Evolutionary conservation across 2,113 vertebrate genomes (phyloP), one percentile per base, ranked within the genome.

Genomic region (Sciurus niger): DNA sequence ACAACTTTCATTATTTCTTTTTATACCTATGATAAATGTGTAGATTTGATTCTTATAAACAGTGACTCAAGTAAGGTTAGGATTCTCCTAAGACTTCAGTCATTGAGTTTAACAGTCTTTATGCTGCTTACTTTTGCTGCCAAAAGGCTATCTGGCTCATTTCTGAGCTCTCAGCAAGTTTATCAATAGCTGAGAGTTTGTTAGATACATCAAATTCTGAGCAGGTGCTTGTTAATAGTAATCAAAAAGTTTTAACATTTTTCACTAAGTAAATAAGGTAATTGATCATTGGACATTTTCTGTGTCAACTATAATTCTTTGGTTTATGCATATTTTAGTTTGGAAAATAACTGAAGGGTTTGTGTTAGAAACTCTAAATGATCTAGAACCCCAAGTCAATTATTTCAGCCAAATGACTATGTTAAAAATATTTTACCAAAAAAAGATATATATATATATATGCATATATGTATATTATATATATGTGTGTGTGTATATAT

Each of bases 321-420:
- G 10, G 58, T 89, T 89, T 82, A 18, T 83, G 9, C 18, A 80
- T 96, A 37, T 79, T 93, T 86, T 90, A 84, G 25, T 84, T 63
- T 84, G 76, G 46, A 79, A 97, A 82, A 85, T 93, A 95, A 65
- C 76, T 70, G 30, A 86, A 97, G 40, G 70, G 53, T 94, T 90
- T 90, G 63, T 68, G 34, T 82, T 96, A 85, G 77, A 85, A 85
- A 70, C 16, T 60, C 43, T 53, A 95, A 55, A 55, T 55, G 55
- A 60, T 7, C 55, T 68, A 60, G 88, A 95, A 37, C 55, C 48
- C 46, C 63, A 90, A n/a, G 63, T 84, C 51, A 83, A 63, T 90
- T 34, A 88, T 93, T 89, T 95, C 94, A 40, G 40, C 86, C 93
- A 93, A 84, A 68, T 68, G 16, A 24, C 40, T 76, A 28, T 88